Evolutionary conservation across 2,113 vertebrate genomes (phyloP).

Genomic region (Capricornis sumatraensis): DNA sequence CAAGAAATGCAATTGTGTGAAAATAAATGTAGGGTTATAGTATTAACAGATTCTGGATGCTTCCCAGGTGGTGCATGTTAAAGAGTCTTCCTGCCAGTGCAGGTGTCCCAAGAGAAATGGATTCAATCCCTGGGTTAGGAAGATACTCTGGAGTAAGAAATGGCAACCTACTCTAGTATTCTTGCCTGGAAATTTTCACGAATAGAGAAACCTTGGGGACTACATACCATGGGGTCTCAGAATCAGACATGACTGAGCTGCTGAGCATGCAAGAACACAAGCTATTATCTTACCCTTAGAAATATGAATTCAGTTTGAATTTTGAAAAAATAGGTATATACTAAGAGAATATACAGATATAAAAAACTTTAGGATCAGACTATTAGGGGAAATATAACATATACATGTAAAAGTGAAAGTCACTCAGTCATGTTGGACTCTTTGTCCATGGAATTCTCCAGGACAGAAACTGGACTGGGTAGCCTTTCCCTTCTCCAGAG

Average conservation of each 20-base stretch:
- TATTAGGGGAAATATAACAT: background rate
- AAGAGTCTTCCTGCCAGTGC: background rate
- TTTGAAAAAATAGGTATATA: background rate
- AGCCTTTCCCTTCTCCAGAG: background rate
- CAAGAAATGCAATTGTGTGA: background rate
- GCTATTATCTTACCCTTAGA: background rate
- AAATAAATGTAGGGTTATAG: background rate
- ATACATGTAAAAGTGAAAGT: background rate
- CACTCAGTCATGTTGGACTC: rapidly evolving
- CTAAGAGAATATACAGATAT: background rate
- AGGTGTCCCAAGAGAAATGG: background rate
- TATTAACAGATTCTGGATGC: background rate
- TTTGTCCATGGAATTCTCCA: background rate
- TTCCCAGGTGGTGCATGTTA: background rate
- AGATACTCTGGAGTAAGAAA: background rate
- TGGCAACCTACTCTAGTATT: background rate
- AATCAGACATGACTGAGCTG: background rate
- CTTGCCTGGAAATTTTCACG: background rate
- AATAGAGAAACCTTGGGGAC: background rate
- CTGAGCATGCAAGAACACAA: background rate
- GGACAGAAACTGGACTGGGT: background rate
- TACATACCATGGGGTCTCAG: rapidly evolving
- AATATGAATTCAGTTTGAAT: background rate
- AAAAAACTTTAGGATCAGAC: background rate
- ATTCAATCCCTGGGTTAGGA: background rate